Evolutionary conservation across 2,797 vertebrate genomes (phyloP).

Genomic region (Periparus ater): DNA sequence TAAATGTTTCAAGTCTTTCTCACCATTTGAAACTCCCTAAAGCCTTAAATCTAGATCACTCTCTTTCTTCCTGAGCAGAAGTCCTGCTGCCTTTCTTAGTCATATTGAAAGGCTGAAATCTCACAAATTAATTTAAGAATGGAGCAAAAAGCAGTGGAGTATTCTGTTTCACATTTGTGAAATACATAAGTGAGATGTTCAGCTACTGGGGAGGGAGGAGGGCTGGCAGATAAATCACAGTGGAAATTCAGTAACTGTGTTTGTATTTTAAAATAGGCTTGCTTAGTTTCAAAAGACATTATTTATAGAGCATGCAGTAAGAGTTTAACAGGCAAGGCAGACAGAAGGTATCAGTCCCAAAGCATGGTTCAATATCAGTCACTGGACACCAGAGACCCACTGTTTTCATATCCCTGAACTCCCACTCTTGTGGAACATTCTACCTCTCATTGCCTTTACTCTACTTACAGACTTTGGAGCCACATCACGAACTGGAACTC

Average conservation of each 20-base stretch:
- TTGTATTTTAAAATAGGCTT: conserved; percentile 26
- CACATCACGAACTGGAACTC: not conserved
- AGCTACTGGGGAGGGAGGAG: not conserved
- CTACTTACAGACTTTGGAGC: not conserved
- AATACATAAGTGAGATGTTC: conserved; percentile 26
- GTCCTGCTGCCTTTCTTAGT: not conserved
- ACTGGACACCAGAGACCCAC: not conserved
- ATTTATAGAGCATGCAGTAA: conserved; percentile 34
- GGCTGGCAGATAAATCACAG: conserved; percentile 11
- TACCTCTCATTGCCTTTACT: not conserved
- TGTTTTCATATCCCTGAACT: not conserved
- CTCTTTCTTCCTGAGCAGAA: not conserved
- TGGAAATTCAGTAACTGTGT: conserved; percentile 19
- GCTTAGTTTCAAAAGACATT: conserved; percentile 7
- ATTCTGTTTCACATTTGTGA: not conserved
- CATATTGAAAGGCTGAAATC: not conserved
- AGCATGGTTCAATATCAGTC: not conserved
- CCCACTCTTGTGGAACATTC: not conserved
- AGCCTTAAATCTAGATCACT: not conserved
- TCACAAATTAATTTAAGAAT: not conserved
- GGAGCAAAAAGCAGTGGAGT: not conserved
- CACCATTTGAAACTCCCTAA: not conserved
- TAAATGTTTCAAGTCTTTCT: not conserved
- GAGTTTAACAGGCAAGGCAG: not conserved
- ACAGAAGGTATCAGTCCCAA: not conserved